These are phyloP conservation scores for Trachelus stipa DNA, from an alignment of 2,888 invertebrate genomes.

Conservation along the genomic window DNA sequence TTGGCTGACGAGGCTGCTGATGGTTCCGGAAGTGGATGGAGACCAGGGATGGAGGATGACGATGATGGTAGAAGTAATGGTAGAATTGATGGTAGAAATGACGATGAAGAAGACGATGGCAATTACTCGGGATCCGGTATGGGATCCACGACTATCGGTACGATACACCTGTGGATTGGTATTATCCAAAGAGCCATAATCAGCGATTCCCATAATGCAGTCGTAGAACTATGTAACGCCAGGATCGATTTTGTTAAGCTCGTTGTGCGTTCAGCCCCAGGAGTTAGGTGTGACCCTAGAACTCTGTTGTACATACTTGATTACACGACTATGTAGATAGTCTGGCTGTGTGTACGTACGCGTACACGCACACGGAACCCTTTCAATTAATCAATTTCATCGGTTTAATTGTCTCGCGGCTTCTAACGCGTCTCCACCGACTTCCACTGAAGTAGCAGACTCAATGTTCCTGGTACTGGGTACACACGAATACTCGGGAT, in stretches of 20 bases:
- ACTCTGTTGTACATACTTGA: neutral
- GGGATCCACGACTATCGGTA: conserved; percentile 51
- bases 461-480: neutral
- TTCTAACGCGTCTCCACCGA: neutral
- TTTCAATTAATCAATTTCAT: neutral
- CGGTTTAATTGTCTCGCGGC: neutral
- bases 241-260: neutral
- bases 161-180: conserved; percentile 9
- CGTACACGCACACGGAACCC: neutral
- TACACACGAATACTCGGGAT: neutral
- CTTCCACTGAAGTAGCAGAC: neutral
- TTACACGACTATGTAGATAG: neutral
- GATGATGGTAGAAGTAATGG: conserved; percentile 33
- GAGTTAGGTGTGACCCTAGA: neutral
- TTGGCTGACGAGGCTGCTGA: conserved; percentile 61
- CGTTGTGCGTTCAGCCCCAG: neutral
- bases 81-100: conserved; percentile 29
- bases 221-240: neutral
- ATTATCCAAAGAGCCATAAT: neutral
- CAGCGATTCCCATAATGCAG: neutral
- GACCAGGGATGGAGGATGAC: conserved; percentile 34
- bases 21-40: conserved; percentile 59
- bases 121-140: conserved; percentile 57
- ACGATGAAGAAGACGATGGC: conserved; percentile 41
- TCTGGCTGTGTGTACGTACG: neutral